These are phyloP conservation scores for Philhelius pedissequus DNA, from an alignment of 2,888 invertebrate species.

Conservation along the genomic window DNA sequence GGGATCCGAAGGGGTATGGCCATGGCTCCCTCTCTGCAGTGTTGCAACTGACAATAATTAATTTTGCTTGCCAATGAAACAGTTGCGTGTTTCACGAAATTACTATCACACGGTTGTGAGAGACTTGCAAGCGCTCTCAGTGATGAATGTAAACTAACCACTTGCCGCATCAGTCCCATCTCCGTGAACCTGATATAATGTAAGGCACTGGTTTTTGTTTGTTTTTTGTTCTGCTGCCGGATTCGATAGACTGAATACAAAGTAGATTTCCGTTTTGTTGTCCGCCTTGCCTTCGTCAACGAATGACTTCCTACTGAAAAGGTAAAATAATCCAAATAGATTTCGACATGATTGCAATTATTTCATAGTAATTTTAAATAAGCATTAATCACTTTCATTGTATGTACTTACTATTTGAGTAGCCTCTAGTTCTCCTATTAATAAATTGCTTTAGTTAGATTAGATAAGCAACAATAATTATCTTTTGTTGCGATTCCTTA, in stretches of 20 bases:
- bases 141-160: slow-evolving; percentile 40
- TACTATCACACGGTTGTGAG: neutral
- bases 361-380: neutral
- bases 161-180: slow-evolving; percentile 41
- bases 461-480: neutral
- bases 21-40: slow-evolving; percentile 62
- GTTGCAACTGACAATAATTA: slow-evolving; percentile 45
- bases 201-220: neutral
- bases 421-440: too few relatives aligned
- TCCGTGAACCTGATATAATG: neutral
- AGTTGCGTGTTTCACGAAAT: neutral
- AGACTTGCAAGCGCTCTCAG: slow-evolving; percentile 62
- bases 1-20: slow-evolving; percentile 73
- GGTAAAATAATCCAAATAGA: neutral
- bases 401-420: neutral
- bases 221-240: neutral
- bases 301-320: neutral
- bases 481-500: too few relatives aligned
- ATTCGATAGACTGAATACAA: neutral
- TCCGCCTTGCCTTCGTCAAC: neutral
- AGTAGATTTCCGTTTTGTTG: neutral
- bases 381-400: neutral
- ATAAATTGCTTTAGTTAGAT: too few relatives aligned
- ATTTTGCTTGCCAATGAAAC: slow-evolving; percentile 4
- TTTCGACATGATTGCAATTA: neutral